Conservation (phyloP, 2,113 vertebrate species). For the Dicrurus megarhynchus region DNA sequence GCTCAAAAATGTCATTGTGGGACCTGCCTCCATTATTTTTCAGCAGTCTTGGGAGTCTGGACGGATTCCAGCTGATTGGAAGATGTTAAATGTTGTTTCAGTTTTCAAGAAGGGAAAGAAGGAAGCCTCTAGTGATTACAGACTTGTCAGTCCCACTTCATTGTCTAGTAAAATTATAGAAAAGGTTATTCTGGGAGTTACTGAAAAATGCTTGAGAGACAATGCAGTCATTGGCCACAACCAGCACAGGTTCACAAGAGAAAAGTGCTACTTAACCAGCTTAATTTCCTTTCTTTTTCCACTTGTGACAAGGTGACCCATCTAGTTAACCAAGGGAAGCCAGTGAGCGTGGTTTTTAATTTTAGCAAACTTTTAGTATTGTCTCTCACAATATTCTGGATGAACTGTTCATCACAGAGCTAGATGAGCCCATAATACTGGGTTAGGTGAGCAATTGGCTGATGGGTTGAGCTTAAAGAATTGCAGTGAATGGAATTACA, state of each 20-base stretch:
- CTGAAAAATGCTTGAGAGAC: not conserved
- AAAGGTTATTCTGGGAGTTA: not conserved
- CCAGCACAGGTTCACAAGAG: not conserved
- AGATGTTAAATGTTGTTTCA: not conserved
- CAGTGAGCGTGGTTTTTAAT: not conserved
- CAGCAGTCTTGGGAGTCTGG: not conserved
- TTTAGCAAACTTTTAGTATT: not conserved
- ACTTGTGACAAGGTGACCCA: not conserved
- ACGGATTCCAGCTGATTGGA: not conserved
- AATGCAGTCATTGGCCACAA: not conserved
- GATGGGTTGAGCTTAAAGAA: not conserved
- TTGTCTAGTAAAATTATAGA: not conserved
- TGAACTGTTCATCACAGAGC: not conserved
- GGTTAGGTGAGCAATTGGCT: not conserved
- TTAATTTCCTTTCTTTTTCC: not conserved
- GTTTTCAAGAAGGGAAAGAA: not conserved
- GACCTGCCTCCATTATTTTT: not conserved
- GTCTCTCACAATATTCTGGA: not conserved
- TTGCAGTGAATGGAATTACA: not conserved
- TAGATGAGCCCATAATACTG: not conserved
- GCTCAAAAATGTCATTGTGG: not conserved
- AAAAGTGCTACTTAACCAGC: not conserved
- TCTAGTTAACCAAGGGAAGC: not conserved
- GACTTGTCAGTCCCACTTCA: not conserved
- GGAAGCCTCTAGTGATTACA: not conserved